Evolutionary conservation across 2,113 vertebrate species (phyloP), one percentile per base, ranked within the genome.

Genomic region (Nymphicus hollandicus): DNA sequence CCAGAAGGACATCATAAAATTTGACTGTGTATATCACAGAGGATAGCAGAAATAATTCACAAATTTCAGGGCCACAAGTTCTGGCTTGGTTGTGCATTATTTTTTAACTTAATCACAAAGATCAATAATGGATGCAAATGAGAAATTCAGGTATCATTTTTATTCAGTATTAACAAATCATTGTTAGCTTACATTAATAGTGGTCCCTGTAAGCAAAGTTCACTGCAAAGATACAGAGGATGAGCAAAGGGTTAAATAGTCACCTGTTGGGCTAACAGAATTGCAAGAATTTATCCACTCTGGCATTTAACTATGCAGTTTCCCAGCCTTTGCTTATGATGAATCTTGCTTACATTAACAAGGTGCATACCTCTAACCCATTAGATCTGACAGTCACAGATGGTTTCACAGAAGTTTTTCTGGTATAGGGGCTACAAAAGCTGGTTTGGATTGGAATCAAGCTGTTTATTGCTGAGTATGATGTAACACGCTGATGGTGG

Each of bases 391-490:
- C 73, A 94, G 81, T 94, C 91, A 91, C 89, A 95, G 87, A 95
- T 96, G 95, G 93, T 74, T 95, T 92, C 95, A 86, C 96, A 96
- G 93, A 93, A 93, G 88, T 89, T 88, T 92, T 96, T 96, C 92
- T 95, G 86, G 70, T 95, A 46, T 87, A 92, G 63, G 84, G 86
- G 73, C 77, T 91, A 85, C 64, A 74, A 97, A 96, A 93, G 68
- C 84, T 96, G 87, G 31, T 89, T 92, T 96, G 93, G 89, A 93
- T 91, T 89, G 91, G 73, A 89, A 91, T 86, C 91, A 96, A 91
- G 87, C 74, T 95, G 89, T 96, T 96, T 97, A 88, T 95, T 94
- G 81, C 72, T 22, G 64, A 86, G 71, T 89, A 87, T 94, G 88
- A 94, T 92, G 61, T 93, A 95, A 96, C 86, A 93, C 58, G n/a